These are phyloP conservation scores for Agapostemon virescens DNA, from an alignment of 2,888 invertebrate species.

Conservation along the genomic window DNA sequence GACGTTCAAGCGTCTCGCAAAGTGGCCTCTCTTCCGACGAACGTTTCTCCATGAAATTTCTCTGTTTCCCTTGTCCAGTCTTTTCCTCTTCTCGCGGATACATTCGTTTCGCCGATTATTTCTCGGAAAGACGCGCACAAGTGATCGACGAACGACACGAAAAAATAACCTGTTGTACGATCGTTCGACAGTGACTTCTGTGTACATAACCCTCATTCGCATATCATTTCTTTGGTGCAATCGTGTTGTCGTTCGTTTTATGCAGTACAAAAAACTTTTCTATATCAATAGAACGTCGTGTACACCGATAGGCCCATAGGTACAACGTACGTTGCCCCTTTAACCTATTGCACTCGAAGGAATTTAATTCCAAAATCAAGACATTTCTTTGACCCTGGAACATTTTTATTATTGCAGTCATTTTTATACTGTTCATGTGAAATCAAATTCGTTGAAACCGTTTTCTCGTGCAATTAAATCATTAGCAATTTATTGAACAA, in stretches of 20 bases:
- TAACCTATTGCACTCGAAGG: too few species aligned
- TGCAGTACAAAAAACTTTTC: background rate
- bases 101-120: background rate
- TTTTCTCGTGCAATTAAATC: too few species aligned
- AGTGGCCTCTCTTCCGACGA: slow-evolving; percentile 16
- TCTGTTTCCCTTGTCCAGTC: background rate
- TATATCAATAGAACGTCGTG: background rate
- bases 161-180: background rate
- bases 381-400: too few species aligned
- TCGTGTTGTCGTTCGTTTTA: background rate
- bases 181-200: slow-evolving; percentile 4
- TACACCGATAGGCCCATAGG: background rate
- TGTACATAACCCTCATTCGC: slow-evolving; percentile 12
- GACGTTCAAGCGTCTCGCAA: slow-evolving; percentile 3
- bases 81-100: background rate
- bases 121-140: background rate
- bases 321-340: background rate
- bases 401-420: too few species aligned
- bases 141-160: slow-evolving; percentile 20
- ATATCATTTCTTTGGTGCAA: background rate
- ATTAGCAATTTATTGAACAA: too few species aligned
- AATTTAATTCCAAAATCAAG: too few species aligned
- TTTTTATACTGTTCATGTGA: too few species aligned
- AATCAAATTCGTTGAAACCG: too few species aligned
- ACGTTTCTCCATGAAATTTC: background rate